A percentile compares a stretch with the other conserved stretches of the same genome.
Evolutionary conservation across 2,797 vertebrate genomes (phyloP).

Genomic region (Otus scops): DNA sequence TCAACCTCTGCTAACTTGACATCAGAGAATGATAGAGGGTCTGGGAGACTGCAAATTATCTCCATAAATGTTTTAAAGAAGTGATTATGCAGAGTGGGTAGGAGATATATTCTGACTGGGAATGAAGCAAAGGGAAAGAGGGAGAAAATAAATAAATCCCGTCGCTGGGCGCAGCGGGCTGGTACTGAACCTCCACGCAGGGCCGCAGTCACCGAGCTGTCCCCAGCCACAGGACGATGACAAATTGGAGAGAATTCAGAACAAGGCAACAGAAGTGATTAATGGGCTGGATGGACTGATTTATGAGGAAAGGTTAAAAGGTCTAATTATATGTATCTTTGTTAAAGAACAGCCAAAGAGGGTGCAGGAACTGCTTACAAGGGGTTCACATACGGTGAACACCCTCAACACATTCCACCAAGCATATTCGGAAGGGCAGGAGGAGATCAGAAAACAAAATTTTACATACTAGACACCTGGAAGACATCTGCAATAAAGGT

Average conservation of each 20-base stretch:
- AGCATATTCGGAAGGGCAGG: neutral
- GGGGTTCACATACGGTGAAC: neutral
- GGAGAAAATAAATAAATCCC: conserved; percentile 1
- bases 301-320: conserved; percentile 50
- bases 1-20: neutral
- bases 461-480: neutral
- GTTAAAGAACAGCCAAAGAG: conserved; percentile 35
- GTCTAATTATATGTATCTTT: conserved; percentile 53
- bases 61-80: conserved; percentile 25
- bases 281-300: conserved; percentile 47
- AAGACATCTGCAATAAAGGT: neutral
- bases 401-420: neutral
- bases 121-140: neutral
- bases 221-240: conserved; percentile 1
- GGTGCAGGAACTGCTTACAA: neutral
- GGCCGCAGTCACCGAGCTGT: neutral
- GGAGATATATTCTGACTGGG: neutral
- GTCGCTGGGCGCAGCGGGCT: neutral
- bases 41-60: neutral
- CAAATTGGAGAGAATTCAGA: conserved; percentile 43
- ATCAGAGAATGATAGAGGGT: neutral
- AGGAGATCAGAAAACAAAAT: neutral
- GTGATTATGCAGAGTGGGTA: neutral
- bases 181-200: neutral
- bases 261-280: conserved; percentile 44